Conservation (phyloP, 2,797 vertebrate species). For the Podarcis siculus region DNA sequence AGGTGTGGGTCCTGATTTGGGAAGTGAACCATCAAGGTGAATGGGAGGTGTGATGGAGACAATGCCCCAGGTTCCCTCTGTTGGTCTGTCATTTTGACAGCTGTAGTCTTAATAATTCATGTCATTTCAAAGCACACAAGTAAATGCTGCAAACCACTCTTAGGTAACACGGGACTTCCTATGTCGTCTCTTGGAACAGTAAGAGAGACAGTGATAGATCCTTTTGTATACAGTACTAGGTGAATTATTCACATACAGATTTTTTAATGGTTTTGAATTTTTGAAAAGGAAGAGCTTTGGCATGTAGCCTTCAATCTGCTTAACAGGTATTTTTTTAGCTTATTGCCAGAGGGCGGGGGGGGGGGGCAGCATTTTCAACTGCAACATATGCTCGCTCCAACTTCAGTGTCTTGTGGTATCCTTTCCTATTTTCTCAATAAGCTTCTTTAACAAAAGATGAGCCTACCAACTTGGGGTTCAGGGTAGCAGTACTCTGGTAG, state of each 20-base stretch:
- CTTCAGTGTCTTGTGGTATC: background rate
- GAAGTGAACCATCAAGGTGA: background rate
- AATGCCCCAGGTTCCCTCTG: background rate
- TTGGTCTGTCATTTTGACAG: background rate
- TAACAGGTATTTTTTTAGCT: background rate
- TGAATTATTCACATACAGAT: background rate
- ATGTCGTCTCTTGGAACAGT: background rate
- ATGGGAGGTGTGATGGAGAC: background rate
- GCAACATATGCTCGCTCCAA: background rate
- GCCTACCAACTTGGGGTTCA: no score
- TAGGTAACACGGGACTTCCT: background rate
- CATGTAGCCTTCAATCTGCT: background rate
- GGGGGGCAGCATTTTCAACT: background rate
- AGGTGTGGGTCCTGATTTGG: background rate
- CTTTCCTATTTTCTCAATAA: background rate
- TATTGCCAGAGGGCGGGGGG: background rate
- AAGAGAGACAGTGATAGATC: background rate
- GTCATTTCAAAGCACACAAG: background rate
- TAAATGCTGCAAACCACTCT: background rate
- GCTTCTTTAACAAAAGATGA: no score
- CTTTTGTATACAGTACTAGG: background rate
- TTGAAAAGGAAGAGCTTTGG: background rate
- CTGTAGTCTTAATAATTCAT: constrained; percentile 15
- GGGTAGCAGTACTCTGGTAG: no score
- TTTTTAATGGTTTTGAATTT: background rate